Evolutionary conservation across 2,113 vertebrate species (phyloP), one percentile per base, ranked within the genome.

Genomic region (Tonatia bakeri): DNA sequence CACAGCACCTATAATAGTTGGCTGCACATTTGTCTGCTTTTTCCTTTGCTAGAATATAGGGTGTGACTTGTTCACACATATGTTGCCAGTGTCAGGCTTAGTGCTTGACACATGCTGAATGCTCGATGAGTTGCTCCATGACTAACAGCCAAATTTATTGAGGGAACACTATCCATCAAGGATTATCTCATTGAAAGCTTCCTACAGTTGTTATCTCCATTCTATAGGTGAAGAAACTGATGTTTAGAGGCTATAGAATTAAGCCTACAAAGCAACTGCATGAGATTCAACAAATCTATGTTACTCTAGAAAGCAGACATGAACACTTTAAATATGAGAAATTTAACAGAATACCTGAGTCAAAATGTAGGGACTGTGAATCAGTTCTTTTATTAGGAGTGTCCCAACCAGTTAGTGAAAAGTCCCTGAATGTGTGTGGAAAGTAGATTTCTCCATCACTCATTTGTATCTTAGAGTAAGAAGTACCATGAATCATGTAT

Each of bases 401-500:
- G 97, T 97, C 98, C 99, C 95, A 98, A 99, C 97, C 98, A 99
- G 96, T 98, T 98, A 81, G 97, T 98, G 97, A 99, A 99, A 97
- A 99, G 99, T 85, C 98, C 98, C 95, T 99, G 99, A 92, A 99
- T 98, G 90, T 99, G 99, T 79, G 97, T 92, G 40, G 99, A 99
- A 73, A 99, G 97, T 91, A 99, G 87, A 92, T 96, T 97, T 97
- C 99, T 99, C 99, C 99, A 99, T 9, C 98, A 98, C 38, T 99
- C 98, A 54, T 98, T 94, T 3, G 95, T 87, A 96, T 99, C 99
- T 73, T 98, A 98, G 92, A 99, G 98, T 43, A 99, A 99, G 96
- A 99, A 43, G 43, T 97, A 97, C 99, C 99, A 96, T 99, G 99
- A 96, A 99, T 98, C 96, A 99, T 98, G 89, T 99, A 99, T 0